phyloP scores from a whole-genome alignment of 2,888 invertebrate genomes.

The Orthosia incerta region DNA sequence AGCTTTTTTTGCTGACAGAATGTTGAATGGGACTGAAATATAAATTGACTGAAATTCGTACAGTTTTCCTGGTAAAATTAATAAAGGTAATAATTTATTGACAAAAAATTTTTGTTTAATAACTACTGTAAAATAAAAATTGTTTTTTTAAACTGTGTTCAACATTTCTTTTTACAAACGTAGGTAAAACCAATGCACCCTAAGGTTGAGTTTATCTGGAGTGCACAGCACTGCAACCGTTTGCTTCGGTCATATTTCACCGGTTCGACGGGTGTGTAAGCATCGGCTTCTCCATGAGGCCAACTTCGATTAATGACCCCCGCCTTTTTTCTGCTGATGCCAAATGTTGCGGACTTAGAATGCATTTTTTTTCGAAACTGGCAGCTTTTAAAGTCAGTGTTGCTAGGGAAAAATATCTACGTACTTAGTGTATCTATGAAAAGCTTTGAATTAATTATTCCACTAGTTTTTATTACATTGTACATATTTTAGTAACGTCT shows the following conservation, averaged over 20 bases:
- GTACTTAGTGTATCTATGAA: not conserved
- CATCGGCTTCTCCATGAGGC: constrained; percentile 82
- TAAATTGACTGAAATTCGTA: constrained; percentile 16
- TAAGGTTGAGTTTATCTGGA: constrained; percentile 12
- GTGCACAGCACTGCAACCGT: constrained; percentile 38
- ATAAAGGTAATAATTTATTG: not conserved
- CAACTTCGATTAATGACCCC: constrained; percentile 81
- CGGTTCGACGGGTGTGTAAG: constrained; percentile 83
- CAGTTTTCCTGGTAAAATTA: not conserved
- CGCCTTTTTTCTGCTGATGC: constrained; percentile 81
- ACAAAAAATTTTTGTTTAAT: not conserved
- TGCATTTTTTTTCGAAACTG: constrained; percentile 27
- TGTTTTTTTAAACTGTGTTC: not conserved
- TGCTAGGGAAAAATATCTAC: not conserved
- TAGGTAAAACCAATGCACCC: not conserved
- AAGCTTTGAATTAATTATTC: not conserved
- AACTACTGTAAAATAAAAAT: not conserved
- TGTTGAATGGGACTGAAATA: constrained; percentile 45
- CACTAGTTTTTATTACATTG: not conserved
- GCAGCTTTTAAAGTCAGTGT: not conserved
- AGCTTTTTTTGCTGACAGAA: constrained; percentile 40
- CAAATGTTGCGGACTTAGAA: constrained; percentile 69
- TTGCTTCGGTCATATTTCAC: constrained; percentile 77
- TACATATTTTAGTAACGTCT: not conserved
- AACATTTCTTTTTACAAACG: not conserved